Evolutionary conservation across 2,888 invertebrate genomes (phyloP).

Genomic region (Ormyrus thymus): DNA sequence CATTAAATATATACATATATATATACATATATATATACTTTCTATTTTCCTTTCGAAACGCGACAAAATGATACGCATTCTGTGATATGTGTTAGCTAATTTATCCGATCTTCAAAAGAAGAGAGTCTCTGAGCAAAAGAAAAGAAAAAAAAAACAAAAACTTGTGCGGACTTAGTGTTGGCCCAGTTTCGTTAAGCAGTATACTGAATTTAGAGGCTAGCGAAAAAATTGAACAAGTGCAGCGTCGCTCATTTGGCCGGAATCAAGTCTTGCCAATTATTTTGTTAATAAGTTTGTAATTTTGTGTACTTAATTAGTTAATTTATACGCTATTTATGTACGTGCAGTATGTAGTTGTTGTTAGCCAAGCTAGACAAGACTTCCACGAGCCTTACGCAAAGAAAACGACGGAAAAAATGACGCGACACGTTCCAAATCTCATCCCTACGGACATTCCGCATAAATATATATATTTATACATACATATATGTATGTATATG

Average conservation of each 20-base stretch:
- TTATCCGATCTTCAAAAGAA: slow-evolving; percentile 59
- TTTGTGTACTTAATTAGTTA: slow-evolving; percentile 73
- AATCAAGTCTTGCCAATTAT: slow-evolving; percentile 73
- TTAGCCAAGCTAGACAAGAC: slow-evolving; percentile 69
- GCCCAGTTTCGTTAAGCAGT: slow-evolving; percentile 7
- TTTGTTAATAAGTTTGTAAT: slow-evolving; percentile 74
- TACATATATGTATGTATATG: slow-evolving; percentile 33
- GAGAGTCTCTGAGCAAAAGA: background rate
- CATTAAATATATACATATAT: slow-evolving; percentile 8
- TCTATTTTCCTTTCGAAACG: slow-evolving; percentile 58
- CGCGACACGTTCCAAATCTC: background rate
- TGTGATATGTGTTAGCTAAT: slow-evolving; percentile 73
- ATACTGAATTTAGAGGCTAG: background rate
- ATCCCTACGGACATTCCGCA: slow-evolving; percentile 42
- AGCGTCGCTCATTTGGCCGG: slow-evolving; percentile 57
- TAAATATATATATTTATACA: slow-evolving; percentile 48
- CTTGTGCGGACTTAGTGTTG: slow-evolving; percentile 35
- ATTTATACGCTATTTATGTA: slow-evolving; percentile 73
- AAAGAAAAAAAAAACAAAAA: background rate
- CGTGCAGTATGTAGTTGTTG: slow-evolving; percentile 63
- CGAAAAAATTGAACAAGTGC: slow-evolving; percentile 36
- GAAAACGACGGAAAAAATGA: background rate
- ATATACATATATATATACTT: slow-evolving; percentile 31
- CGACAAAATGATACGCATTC: slow-evolving; percentile 69
- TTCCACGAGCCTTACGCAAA: slow-evolving; percentile 63